A percentile compares a stretch with the other conserved stretches of the same genome.
Evolutionary conservation across 2,797 vertebrate species (phyloP).

Genomic region (Podarcis siculus): DNA sequence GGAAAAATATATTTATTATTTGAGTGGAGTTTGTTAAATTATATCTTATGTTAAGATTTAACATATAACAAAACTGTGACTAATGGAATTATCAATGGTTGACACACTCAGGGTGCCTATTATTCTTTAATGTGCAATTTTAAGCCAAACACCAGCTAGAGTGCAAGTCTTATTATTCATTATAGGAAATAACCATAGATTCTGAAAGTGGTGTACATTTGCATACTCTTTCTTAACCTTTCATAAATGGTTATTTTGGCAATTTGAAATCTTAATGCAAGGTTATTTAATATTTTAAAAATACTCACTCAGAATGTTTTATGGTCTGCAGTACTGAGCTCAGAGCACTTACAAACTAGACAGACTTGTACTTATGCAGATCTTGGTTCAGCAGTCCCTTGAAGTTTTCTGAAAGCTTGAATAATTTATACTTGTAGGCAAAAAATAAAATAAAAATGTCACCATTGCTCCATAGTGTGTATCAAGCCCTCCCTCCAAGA

Average conservation of each 20-base stretch:
- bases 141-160: constrained; percentile 1
- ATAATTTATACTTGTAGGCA: constrained; percentile 45
- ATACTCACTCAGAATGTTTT: constrained; percentile 17
- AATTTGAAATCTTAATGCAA: constrained; percentile 3
- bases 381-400: constrained; percentile 12
- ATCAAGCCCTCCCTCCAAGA: not conserved
- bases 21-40: not conserved
- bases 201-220: not conserved
- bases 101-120: not conserved
- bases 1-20: not conserved
- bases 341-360: not conserved
- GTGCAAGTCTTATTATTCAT: not conserved
- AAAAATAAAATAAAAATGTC: not conserved
- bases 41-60: not conserved
- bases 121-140: rapidly evolving
- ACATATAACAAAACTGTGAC: not conserved
- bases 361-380: not conserved
- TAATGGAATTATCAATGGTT: not conserved
- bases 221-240: constrained; percentile 26
- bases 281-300: constrained; percentile 17
- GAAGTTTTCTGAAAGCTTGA: constrained; percentile 34
- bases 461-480: not conserved
- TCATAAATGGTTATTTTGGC: constrained; percentile 27
- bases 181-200: not conserved
- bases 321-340: not conserved